Evolutionary conservation across 2,797 vertebrate genomes (phyloP).

Genomic region (Sebastes jordani): DNA sequence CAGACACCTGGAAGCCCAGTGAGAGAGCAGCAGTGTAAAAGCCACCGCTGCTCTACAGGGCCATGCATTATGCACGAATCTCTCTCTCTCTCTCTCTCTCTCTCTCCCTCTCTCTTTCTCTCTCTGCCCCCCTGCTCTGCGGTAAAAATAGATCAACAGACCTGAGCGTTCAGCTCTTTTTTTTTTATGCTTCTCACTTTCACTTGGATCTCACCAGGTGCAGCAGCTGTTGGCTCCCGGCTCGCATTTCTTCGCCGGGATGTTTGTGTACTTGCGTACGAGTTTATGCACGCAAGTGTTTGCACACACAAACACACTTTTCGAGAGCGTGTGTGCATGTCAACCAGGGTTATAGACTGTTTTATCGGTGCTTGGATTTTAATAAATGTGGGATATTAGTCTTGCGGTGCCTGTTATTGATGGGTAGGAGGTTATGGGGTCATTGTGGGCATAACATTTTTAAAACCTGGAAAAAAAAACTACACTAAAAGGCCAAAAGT

Average conservation of each 20-base stretch:
- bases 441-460: too few relatives aligned
- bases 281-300: conserved; percentile 43
- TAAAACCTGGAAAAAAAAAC: too few relatives aligned
- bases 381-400: conserved; percentile 54
- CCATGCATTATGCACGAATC: conserved; percentile 78
- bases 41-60: conserved; percentile 64
- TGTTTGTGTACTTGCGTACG: conserved; percentile 32
- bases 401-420: not conserved
- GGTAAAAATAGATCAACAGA: conserved; percentile 80
- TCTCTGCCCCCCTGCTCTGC: conserved; percentile 68
- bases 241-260: conserved; percentile 29
- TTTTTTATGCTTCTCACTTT: conserved; percentile 67
- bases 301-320: conserved; percentile 35
- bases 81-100: conserved; percentile 28
- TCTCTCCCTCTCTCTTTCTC: not conserved
- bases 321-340: conserved; percentile 18
- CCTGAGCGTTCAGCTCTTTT: conserved; percentile 64
- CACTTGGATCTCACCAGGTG: conserved; percentile 70
- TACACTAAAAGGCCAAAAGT: too few relatives aligned
- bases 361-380: conserved; percentile 43
- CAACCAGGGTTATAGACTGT: conserved; percentile 15
- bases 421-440: not conserved
- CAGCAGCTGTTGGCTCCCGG: conserved; percentile 37
- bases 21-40: conserved; percentile 53
- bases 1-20: conserved; percentile 63